Evolutionary conservation across 2,888 invertebrate species (phyloP).

Genomic region (Vannuccia rotundouncinata): DNA sequence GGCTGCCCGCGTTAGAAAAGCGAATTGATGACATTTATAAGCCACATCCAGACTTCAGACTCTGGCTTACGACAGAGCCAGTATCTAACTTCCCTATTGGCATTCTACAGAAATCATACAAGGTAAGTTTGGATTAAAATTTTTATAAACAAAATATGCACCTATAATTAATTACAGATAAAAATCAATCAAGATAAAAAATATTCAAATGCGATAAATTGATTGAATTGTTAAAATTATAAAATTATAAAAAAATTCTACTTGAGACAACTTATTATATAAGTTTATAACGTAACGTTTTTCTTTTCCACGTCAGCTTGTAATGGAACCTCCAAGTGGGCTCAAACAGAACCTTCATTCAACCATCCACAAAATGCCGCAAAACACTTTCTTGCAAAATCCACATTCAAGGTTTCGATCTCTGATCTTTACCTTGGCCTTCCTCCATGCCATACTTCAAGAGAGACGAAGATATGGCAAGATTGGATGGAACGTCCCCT

Average conservation of each 20-base stretch:
- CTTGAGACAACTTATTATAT: too few relatives aligned
- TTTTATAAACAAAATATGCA: too few relatives aligned
- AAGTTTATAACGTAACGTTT: too few relatives aligned
- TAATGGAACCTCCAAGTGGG: conserved; percentile 40
- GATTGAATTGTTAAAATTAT: too few relatives aligned
- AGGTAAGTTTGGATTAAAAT: conserved; percentile 26
- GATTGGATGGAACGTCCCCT: conserved; percentile 41
- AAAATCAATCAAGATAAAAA: too few relatives aligned
- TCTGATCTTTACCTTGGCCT: conserved; percentile 39
- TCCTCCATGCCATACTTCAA: conserved; percentile 38
- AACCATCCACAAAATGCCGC: conserved; percentile 34
- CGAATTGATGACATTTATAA: conserved; percentile 37
- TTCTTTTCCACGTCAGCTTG: conserved; percentile 37
- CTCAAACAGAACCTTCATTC: conserved; percentile 38
- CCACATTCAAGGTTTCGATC: conserved; percentile 37
- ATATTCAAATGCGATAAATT: too few relatives aligned
- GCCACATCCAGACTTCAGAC: conserved; percentile 41
- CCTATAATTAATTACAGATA: too few relatives aligned
- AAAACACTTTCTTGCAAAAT: conserved; percentile 13
- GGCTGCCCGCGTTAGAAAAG: conserved; percentile 37
- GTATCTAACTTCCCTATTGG: conserved; percentile 40
- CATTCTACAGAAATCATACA: conserved; percentile 40
- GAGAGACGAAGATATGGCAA: conserved; percentile 40
- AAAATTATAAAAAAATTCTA: too few relatives aligned
- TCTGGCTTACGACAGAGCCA: conserved; percentile 41